Conservation (phyloP, 2,888 invertebrate species). For the Xanthorhoe designata region DNA sequence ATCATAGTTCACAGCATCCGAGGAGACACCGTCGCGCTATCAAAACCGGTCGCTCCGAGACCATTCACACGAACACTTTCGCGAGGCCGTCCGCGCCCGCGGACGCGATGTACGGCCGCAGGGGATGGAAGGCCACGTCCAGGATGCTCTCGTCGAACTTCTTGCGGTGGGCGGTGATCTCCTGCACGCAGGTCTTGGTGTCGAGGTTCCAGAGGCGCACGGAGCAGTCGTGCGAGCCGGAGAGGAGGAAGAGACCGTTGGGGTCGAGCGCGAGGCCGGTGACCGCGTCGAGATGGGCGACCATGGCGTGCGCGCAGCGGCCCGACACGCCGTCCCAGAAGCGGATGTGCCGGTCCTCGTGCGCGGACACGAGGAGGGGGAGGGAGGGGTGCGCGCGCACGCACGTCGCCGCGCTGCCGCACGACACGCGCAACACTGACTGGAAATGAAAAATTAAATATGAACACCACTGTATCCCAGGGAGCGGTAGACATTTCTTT, state of each 20-base stretch:
- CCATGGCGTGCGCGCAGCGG: slow-evolving; percentile 98
- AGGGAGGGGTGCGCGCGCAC: slow-evolving; percentile 98
- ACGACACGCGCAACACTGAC: slow-evolving; percentile 87
- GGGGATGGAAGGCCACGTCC: slow-evolving; percentile 99
- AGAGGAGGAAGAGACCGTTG: slow-evolving; percentile 98
- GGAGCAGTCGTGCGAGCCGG: slow-evolving; percentile 99
- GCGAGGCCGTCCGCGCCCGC: slow-evolving; percentile 99
- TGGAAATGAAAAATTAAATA: slow-evolving; percentile 60
- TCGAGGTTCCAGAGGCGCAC: slow-evolving; percentile 99
- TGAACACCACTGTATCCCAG: no score
- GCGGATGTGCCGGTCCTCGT: slow-evolving; percentile 99
- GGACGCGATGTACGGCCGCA: slow-evolving; percentile 99
- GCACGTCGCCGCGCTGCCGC: slow-evolving; percentile 89
- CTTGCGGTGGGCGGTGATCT: slow-evolving; percentile 99
- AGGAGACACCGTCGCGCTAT: slow-evolving; percentile 78
- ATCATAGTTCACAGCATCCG: slow-evolving; percentile 74
- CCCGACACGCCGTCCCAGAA: slow-evolving; percentile 99
- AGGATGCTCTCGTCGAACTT: slow-evolving; percentile 99
- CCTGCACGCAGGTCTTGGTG: slow-evolving; percentile 99
- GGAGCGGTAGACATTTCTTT: no score
- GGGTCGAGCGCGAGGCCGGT: slow-evolving; percentile 99
- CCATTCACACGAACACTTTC: slow-evolving; percentile 96
- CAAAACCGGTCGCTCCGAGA: no score
- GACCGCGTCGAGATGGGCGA: slow-evolving; percentile 99
- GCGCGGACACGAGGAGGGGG: slow-evolving; percentile 97